Evolutionary conservation across 2,888 invertebrate genomes (phyloP), one percentile per base, ranked within the genome.

Genomic region (Diabrotica balteata): DNA sequence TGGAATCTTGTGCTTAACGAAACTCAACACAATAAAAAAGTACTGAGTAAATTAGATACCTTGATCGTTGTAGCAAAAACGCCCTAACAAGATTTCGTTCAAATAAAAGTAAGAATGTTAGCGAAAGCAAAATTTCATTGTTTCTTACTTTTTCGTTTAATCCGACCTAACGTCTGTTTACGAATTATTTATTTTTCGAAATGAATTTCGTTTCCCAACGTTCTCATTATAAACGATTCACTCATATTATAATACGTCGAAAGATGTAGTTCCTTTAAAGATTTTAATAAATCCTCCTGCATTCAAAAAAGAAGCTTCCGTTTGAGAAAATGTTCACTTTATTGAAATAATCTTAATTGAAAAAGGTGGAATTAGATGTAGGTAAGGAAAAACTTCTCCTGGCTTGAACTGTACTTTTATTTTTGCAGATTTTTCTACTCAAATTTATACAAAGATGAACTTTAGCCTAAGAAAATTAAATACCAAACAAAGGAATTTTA

Each of bases 131-230:
- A 32, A 32, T 32, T 32, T 32, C 32, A 32, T 32, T 32, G 32
- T 32, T 32, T 32, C 32, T 32, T 32, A 32, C 32, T 32, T 32
- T 32, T 32, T 32, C 32, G 32, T 32, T 32, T 32, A 32, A 32
- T 32, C 32, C 32, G 32, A 32, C 32, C 32, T 32, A 32, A 32
- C 32, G 32, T 32, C 32, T 32, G 47, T 47, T 47, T 47, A 10
- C 53, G 53, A 22, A 49, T 57, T 63, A 63, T 63, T 63, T 63
- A 57, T 63, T 63, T 57, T 57, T 52, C 57, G 7, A 63, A 63
- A 63, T 63, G 63, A 63, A 17, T 63, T 63, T 42, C 42, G 7
- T 45, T 57, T 50, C 51, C 43, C 63, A 32, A 57, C 63, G 49
- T 63, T 63, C 55, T 63, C 63, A 63, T 55, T 55, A 55, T 55